A percentile compares a stretch with the other conserved stretches of the same genome.
Conservation (phyloP, 2,113 vertebrate species). For the Chrysochloris asiatica region DNA sequence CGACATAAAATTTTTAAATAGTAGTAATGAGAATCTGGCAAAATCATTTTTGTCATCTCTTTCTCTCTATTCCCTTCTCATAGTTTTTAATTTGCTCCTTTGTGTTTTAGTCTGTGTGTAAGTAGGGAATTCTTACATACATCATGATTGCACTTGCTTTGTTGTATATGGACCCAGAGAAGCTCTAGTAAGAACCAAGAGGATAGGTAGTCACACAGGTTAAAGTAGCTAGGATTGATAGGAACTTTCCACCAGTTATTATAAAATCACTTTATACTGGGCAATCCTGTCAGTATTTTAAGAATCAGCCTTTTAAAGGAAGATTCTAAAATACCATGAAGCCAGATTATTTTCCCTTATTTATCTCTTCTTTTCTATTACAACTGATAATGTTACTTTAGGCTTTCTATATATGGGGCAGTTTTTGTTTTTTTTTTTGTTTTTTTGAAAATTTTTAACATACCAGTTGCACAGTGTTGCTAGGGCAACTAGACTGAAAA, state of each 20-base stretch:
- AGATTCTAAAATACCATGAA: conserved; percentile 41
- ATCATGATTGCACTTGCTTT: not conserved
- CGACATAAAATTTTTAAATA: not conserved
- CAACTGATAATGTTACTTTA: conserved; percentile 11
- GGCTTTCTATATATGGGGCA: conserved; percentile 18
- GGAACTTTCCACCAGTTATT: not conserved
- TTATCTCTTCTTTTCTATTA: conserved; percentile 17
- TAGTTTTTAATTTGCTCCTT: not conserved
- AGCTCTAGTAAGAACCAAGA: not conserved
- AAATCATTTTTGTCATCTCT: not conserved
- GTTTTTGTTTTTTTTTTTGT: not conserved
- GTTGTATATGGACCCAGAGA: not conserved
- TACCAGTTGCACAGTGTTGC: conserved; percentile 35
- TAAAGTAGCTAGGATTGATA: not conserved
- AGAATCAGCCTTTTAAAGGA: not conserved
- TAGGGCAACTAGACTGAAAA: conserved; percentile 43
- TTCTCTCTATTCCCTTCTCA: not conserved
- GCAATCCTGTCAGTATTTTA: not conserved
- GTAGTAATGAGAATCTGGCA: not conserved
- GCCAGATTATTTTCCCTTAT: conserved; percentile 15
- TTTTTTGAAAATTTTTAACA: not conserved
- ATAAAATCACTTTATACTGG: not conserved
- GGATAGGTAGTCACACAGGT: not conserved
- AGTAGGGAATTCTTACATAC: not conserved
- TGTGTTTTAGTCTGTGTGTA: not conserved